These are phyloP conservation scores for Drusus annulatus DNA, from an alignment of 1,140 invertebrate species.

Conservation along the genomic window DNA sequence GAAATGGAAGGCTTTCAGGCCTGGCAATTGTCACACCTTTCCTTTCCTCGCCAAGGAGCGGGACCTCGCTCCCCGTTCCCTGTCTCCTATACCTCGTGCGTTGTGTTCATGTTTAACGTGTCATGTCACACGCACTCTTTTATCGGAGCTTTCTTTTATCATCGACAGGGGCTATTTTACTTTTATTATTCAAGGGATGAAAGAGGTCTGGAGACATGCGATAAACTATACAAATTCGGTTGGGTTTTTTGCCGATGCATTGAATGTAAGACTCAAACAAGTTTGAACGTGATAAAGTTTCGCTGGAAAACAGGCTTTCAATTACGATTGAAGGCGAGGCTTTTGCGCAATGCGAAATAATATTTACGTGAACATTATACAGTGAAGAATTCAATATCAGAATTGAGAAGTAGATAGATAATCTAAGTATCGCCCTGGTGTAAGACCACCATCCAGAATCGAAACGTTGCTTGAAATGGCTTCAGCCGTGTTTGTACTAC, in stretches of 20 bases:
- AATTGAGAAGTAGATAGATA: too few relatives aligned
- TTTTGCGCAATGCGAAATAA: too few relatives aligned
- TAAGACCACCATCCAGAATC: too few relatives aligned
- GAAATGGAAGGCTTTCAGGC: constrained; percentile 5
- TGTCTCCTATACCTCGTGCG: too few relatives aligned
- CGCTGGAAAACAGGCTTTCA: not conserved
- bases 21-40: constrained; percentile 5
- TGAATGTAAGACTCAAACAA: not conserved
- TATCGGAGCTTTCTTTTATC: not conserved
- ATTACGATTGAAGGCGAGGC: not conserved
- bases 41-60: not conserved
- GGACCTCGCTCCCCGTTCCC: too few relatives aligned
- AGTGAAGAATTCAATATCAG: too few relatives aligned
- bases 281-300: not conserved
- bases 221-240: not conserved
- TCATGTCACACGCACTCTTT: constrained; percentile 19
- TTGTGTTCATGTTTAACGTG: not conserved
- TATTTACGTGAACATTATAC: too few relatives aligned
- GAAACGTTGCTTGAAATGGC: too few relatives aligned
- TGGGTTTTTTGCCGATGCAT: not conserved
- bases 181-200: not conserved
- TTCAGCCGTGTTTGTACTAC: too few relatives aligned
- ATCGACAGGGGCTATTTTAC: not conserved
- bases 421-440: too few relatives aligned
- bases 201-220: not conserved